phyloP scores from a whole-genome alignment of 2,888 invertebrate species.

The Chrysomela aeneicollis region DNA sequence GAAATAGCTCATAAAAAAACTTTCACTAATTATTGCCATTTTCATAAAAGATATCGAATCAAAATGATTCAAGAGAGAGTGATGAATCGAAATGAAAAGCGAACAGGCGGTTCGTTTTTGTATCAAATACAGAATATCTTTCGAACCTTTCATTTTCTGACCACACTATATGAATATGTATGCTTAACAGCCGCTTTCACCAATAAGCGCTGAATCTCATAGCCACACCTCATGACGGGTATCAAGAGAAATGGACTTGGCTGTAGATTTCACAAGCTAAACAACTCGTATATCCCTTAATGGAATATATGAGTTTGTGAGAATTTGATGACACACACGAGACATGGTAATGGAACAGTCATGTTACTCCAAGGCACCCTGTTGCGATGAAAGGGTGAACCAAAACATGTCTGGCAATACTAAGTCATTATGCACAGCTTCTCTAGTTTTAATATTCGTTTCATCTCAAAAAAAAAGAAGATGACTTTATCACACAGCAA shows the following conservation, averaged over 20 bases:
- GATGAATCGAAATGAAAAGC: background rate
- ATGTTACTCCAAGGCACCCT: background rate
- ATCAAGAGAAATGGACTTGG: conserved; percentile 1
- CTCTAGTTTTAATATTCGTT: too few relatives aligned
- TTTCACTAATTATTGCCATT: background rate
- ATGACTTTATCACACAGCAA: too few relatives aligned
- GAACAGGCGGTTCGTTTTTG: background rate
- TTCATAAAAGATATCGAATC: background rate
- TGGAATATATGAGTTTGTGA: background rate
- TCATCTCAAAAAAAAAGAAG: too few relatives aligned
- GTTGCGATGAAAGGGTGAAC: background rate
- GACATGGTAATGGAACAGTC: background rate
- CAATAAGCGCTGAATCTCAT: conserved; percentile 7
- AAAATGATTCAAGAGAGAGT: background rate
- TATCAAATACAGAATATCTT: conserved; percentile 3
- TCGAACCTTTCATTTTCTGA: conserved; percentile 3
- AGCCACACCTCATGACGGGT: conserved; percentile 5
- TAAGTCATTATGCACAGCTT: background rate
- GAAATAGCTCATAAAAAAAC: background rate
- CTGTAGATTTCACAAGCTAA: conserved; percentile 1
- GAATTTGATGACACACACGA: background rate
- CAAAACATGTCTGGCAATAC: background rate
- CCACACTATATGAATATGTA: conserved; percentile 7
- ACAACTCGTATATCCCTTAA: conserved; percentile 1
- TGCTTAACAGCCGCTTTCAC: background rate